Evolutionary conservation across 2,113 vertebrate species (phyloP), one percentile per base, ranked within the genome.

Genomic region (Siniperca chuatsi): DNA sequence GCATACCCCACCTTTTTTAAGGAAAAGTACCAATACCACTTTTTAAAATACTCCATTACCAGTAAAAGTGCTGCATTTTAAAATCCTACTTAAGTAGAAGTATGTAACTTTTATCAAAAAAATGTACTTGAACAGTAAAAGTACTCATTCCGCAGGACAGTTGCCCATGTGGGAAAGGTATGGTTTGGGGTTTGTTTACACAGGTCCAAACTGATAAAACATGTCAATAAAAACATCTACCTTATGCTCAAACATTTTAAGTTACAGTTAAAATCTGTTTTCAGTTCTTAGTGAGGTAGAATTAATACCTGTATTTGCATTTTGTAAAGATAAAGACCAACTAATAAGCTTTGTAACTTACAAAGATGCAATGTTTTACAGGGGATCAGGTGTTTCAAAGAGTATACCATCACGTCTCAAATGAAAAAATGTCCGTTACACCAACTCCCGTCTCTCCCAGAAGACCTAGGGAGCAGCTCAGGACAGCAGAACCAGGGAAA

Each of bases 331-430:
- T 23, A 20, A 50, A 81, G 25, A n/a, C 62, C 1, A 58, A 12
- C 21, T 3, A 20, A 11, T 33, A 76, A 8, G 2, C n/a, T 33
- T 48, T 74, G 10, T n/a, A 3, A n/a, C 10, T 62, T 46, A 52
- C 18, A n/a, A 25, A n/a, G 1, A 72, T 67, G 46, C 80, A 4
- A 4, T 76, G 16, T 82, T 82, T 85, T 60, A 72, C 92, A 95
- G 94, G 90, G 52, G 25, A 73, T 23, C 62, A 81, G 44, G 3
- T 86, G 23, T 94, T 93, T 81, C 87, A 83, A 35, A 83, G 35
- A 25, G 87, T 87, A 1, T 92, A 93, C 79, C 58, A 29, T 15
- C 33, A 48, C 6, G 0, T 8, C 8, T 20, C 77, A n/a, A 65
- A 12, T 57, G 58, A 75, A 33, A 91, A 82, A 35, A 0, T 2